phyloP scores from a whole-genome alignment of 2,113 vertebrate species.

The Burhinus oedicnemus region DNA sequence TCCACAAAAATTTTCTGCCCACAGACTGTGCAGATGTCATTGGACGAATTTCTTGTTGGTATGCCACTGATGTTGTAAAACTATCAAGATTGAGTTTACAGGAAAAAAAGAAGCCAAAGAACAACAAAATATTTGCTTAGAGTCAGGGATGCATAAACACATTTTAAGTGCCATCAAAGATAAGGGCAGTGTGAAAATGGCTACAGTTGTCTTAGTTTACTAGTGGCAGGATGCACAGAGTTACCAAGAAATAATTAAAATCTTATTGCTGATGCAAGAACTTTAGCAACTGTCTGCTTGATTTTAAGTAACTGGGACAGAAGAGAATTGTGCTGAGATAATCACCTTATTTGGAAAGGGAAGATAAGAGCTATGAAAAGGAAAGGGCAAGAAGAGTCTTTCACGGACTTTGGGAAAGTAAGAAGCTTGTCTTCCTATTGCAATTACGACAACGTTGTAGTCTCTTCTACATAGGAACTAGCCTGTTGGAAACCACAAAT shows the following conservation, averaged over 20 bases:
- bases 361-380: not conserved
- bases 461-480: not conserved
- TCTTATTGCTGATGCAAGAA: not conserved
- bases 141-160: not conserved
- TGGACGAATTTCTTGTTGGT: slow-evolving; percentile 71
- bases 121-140: not conserved
- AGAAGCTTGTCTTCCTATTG: not conserved
- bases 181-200: not conserved
- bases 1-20: slow-evolving; percentile 80
- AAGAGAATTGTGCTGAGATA: not conserved
- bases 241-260: not conserved
- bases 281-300: not conserved
- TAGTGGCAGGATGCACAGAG: not conserved
- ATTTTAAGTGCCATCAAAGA: not conserved
- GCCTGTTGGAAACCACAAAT: not conserved
- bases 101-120: not conserved
- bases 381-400: not conserved
- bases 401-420: not conserved
- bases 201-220: not conserved
- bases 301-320: not conserved
- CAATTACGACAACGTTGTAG: not conserved
- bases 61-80: slow-evolving; percentile 77
- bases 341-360: not conserved
- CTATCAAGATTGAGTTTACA: slow-evolving; percentile 45
- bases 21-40: slow-evolving; percentile 71